Percentiles rank a stretch among this genome's conserved stretches.
These are phyloP conservation scores for Danionella dracula DNA, from an alignment of 2,797 vertebrate species.

Conservation along the genomic window DNA sequence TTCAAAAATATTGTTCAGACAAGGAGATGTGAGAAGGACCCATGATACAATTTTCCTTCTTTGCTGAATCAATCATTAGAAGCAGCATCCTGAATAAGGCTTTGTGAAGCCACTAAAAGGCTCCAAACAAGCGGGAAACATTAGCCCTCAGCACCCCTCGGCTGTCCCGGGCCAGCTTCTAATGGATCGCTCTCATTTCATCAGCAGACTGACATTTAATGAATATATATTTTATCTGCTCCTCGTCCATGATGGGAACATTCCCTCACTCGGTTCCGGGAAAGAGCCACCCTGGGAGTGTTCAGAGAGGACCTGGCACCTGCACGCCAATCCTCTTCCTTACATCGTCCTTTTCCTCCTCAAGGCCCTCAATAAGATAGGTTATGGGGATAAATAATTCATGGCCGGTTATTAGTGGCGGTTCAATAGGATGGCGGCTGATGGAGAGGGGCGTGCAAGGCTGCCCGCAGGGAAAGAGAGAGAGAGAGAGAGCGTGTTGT, in stretches of 20 bases:
- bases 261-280: constrained; percentile 72
- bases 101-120: constrained; percentile 62
- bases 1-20: too few relatives aligned
- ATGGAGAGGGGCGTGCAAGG: constrained; percentile 74
- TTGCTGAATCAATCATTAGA: too few relatives aligned
- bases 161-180: constrained; percentile 64
- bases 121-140: constrained; percentile 72
- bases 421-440: constrained; percentile 83
- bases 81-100: too few relatives aligned
- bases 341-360: constrained; percentile 58
- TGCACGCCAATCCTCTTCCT: constrained; percentile 63
- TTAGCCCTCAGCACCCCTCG: constrained; percentile 59
- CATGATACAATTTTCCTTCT: too few relatives aligned
- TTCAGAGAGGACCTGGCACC: constrained; percentile 74
- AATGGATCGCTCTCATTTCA: constrained; percentile 84
- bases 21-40: too few relatives aligned
- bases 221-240: constrained; percentile 85
- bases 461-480: constrained; percentile 63
- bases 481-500: constrained; percentile 73
- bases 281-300: constrained; percentile 76
- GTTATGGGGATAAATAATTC: constrained; percentile 79
- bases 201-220: constrained; percentile 83
- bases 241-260: constrained; percentile 77
- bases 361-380: constrained; percentile 69
- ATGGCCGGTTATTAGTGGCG: constrained; percentile 79